phyloP scores from a whole-genome alignment of 2,113 vertebrate genomes.

The Chroicocephalus ridibundus region DNA sequence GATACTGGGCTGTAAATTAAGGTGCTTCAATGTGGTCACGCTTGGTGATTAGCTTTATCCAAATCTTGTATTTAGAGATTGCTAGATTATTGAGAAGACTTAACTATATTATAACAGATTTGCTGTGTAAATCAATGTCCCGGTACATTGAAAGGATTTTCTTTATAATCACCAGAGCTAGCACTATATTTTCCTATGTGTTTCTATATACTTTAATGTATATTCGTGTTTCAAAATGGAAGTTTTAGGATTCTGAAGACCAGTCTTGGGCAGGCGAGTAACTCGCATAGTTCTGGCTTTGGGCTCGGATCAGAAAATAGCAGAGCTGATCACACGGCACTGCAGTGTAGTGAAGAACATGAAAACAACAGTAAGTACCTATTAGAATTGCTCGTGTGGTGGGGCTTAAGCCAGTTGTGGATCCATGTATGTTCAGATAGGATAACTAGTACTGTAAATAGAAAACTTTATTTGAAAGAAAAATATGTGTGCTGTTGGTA shows the following conservation, averaged over 20 bases:
- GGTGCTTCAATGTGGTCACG: background rate
- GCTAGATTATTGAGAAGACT: background rate
- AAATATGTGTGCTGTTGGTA: background rate
- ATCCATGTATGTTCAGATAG: background rate
- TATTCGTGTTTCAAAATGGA: background rate
- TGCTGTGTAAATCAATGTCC: background rate
- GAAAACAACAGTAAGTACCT: background rate
- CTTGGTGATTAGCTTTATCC: background rate
- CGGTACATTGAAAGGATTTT: background rate
- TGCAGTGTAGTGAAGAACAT: background rate
- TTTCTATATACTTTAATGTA: background rate
- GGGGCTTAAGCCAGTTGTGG: background rate
- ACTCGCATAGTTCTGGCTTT: background rate
- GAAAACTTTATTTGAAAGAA: background rate
- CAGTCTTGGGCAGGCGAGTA: background rate
- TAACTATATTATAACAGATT: background rate
- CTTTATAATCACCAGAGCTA: background rate
- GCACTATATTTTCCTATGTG: background rate
- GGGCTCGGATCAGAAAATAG: background rate
- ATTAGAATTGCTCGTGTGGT: background rate
- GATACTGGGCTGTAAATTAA: background rate
- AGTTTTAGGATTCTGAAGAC: background rate
- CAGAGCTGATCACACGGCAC: fast-evolving
- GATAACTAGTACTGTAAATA: background rate
- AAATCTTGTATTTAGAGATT: background rate